phyloP scores from a whole-genome alignment of 2,113 vertebrate genomes.

The Cottus gobio region DNA sequence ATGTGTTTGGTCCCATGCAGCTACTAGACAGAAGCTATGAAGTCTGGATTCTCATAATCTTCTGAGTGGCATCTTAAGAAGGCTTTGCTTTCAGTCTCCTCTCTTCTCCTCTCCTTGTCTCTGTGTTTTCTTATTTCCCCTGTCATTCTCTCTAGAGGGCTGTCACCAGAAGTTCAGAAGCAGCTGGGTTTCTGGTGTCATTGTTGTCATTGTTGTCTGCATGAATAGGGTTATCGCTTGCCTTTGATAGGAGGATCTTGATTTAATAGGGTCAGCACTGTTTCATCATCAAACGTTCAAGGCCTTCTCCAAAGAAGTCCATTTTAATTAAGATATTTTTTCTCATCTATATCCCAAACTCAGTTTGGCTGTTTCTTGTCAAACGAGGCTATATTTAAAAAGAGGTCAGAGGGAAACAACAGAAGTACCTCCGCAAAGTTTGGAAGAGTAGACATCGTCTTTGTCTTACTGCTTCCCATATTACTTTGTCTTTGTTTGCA shows the following conservation, averaged over 20 bases:
- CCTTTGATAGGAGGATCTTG: constrained; percentile 34
- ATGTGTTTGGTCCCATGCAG: constrained; percentile 13
- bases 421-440: neutral
- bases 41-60: constrained; percentile 56
- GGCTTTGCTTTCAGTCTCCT: constrained; percentile 40
- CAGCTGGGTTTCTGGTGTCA: constrained; percentile 45
- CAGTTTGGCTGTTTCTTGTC: constrained; percentile 9
- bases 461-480: neutral
- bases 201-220: constrained; percentile 50
- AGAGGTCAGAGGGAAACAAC: constrained; percentile 2
- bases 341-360: constrained; percentile 13
- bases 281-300: constrained; percentile 52
- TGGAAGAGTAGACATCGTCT: neutral
- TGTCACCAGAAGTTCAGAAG: constrained; percentile 52
- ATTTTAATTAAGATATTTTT: constrained; percentile 43
- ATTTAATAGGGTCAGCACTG: constrained; percentile 49
- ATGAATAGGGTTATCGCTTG: constrained; percentile 29
- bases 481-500: neutral
- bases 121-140: constrained; percentile 3
- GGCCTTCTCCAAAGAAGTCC: constrained; percentile 25
- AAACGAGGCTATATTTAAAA: constrained; percentile 25
- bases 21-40: constrained; percentile 40
- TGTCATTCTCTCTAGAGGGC: constrained; percentile 42
- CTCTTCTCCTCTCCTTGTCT: constrained; percentile 17
- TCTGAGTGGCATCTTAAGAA: constrained; percentile 64